Conservation (phyloP, 2,113 vertebrate genomes). For the Plectropomus leopardus region DNA sequence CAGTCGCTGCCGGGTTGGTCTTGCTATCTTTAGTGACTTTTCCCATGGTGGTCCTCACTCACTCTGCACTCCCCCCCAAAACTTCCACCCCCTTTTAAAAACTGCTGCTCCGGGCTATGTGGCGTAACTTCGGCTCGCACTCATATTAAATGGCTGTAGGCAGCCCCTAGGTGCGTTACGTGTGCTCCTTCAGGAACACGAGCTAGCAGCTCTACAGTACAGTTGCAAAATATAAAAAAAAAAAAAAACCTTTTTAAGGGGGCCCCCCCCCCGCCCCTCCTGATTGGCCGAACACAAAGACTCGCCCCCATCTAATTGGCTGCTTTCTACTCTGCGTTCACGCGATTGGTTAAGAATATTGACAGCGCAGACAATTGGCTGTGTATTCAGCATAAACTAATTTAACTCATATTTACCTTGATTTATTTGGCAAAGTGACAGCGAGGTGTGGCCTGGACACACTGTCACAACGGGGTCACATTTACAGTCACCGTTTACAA, state of each 20-base stretch:
- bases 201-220: neutral
- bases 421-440: neutral
- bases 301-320: neutral
- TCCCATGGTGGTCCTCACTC: slow-evolving; percentile 72
- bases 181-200: neutral
- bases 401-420: neutral
- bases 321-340: fast-evolving
- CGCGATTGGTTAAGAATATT: slow-evolving; percentile 18
- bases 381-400: neutral
- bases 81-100: neutral
- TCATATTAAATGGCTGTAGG: slow-evolving; percentile 20
- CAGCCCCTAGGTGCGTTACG: neutral
- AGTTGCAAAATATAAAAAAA: neutral
- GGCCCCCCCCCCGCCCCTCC: neutral
- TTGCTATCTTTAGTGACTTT: slow-evolving; percentile 63
- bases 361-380: neutral
- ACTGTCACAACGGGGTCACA: neutral
- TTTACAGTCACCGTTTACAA: neutral
- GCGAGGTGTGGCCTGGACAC: too few relatives aligned
- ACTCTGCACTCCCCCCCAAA: neutral
- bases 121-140: slow-evolving; percentile 2
- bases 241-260: fast-evolving
- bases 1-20: slow-evolving; percentile 81
- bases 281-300: slow-evolving; percentile 37
- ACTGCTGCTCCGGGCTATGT: neutral